These are phyloP conservation scores for Formica aserva DNA, from an alignment of 2,888 invertebrate species.

Conservation along the genomic window DNA sequence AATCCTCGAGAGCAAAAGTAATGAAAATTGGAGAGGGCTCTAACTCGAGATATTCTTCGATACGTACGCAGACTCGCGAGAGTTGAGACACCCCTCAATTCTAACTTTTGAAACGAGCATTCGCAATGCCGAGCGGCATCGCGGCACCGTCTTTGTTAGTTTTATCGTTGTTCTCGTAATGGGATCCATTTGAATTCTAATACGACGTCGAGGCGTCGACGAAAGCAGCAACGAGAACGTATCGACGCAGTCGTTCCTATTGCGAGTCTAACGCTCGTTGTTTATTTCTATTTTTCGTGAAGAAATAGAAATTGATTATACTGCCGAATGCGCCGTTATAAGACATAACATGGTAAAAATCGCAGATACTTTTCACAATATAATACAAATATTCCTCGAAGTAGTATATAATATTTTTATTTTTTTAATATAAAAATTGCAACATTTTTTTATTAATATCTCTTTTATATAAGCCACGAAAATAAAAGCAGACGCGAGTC, in stretches of 20 bases:
- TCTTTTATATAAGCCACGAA: neutral
- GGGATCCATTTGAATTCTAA: slow-evolving; percentile 80
- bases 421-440: slow-evolving; percentile 10
- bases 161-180: slow-evolving; percentile 81
- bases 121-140: slow-evolving; percentile 65
- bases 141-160: slow-evolving; percentile 79
- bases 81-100: slow-evolving; percentile 75
- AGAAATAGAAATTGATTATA: neutral
- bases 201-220: slow-evolving; percentile 74
- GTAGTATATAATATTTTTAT: neutral
- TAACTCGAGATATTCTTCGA: slow-evolving; percentile 49
- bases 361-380: neutral
- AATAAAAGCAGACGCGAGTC: neutral
- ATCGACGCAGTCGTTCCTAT: slow-evolving; percentile 62
- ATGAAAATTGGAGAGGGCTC: slow-evolving; percentile 66
- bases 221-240: slow-evolving; percentile 73
- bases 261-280: slow-evolving; percentile 6
- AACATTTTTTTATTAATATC: neutral
- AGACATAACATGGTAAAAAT: neutral
- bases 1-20: slow-evolving; percentile 60
- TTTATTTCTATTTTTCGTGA: neutral
- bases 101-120: slow-evolving; percentile 78
- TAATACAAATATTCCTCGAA: neutral
- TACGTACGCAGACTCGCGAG: slow-evolving; percentile 47
- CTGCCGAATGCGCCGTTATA: neutral